Conservation (phyloP, 1,140 invertebrate genomes). For the honey bee (Apis mellifera) region Amel_HAv3.1 CM009932.2:4858501-4859000, state of each 20-base stretch:
- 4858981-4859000: conserved; percentile 55
- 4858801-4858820: neutral
- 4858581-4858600: neutral
- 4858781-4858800: neutral
- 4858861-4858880: neutral
- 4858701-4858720: neutral
- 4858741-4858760: neutral
- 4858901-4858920: conserved; percentile 71
- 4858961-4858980: conserved; percentile 23
- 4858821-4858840: neutral
- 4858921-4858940: conserved; percentile 71
- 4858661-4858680: too few relatives aligned
- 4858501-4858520: conserved; percentile 74
- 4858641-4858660: too few relatives aligned
- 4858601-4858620: neutral
- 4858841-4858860: neutral
- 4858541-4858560: conserved; percentile 23
- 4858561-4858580: neutral
- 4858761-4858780: neutral
- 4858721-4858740: neutral
- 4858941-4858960: conserved; percentile 73
- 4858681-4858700: too few relatives aligned
- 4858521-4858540: conserved; percentile 47
- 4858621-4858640: too few relatives aligned
- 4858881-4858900: conserved; percentile 41